Evolutionary conservation across 2,888 invertebrate species (phyloP).

Genomic region (Chloroclysta siterata): DNA sequence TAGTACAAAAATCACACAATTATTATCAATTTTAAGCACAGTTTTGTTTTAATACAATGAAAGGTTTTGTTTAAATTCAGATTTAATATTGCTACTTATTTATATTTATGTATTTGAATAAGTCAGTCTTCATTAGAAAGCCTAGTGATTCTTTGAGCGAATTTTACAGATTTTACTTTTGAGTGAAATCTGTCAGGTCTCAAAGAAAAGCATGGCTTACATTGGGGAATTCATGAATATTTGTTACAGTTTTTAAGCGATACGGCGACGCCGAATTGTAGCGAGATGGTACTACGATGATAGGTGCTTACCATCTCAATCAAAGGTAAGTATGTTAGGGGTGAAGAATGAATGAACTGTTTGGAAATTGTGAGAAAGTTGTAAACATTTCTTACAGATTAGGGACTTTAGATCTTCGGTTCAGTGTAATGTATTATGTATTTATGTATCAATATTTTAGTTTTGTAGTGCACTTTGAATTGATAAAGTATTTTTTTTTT

Average conservation of each 20-base stretch:
- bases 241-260: slow-evolving; percentile 82
- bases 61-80: neutral
- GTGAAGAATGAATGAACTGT: slow-evolving; percentile 38
- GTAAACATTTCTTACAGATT: slow-evolving; percentile 22
- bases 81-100: slow-evolving; percentile 19
- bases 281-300: slow-evolving; percentile 60
- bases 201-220: slow-evolving; percentile 67
- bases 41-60: neutral
- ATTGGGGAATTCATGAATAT: slow-evolving; percentile 83
- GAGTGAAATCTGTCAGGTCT: slow-evolving; percentile 42
- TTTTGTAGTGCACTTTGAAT: neutral
- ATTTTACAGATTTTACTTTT: slow-evolving; percentile 20
- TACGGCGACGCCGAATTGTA: slow-evolving; percentile 75
- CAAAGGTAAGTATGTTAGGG: slow-evolving; percentile 71
- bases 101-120: slow-evolving; percentile 21
- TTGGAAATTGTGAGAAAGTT: slow-evolving; percentile 6
- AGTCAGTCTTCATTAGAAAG: slow-evolving; percentile 46
- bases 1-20: neutral
- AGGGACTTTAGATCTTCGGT: neutral
- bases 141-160: slow-evolving; percentile 58
- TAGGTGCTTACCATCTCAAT: slow-evolving; percentile 58
- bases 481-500: too few relatives aligned
- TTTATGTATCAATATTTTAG: neutral
- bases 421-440: slow-evolving; percentile 7
- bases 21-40: neutral